These are phyloP conservation scores for Drosophila austrosaltans DNA, from an alignment of 2,888 invertebrate species.

Conservation along the genomic window DNA sequence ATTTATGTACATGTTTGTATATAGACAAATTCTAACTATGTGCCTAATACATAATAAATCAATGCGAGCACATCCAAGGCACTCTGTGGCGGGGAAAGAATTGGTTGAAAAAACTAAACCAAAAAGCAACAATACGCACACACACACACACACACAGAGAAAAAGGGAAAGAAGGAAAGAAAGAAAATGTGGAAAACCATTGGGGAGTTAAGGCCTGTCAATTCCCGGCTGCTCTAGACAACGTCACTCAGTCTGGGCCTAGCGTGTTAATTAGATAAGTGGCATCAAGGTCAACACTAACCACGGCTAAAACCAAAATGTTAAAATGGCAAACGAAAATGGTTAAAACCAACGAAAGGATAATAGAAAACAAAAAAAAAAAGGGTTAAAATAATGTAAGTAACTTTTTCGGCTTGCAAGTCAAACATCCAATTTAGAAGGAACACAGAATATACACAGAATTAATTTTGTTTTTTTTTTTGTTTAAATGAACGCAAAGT, in stretches of 20 bases:
- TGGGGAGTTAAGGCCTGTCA: conserved; percentile 16
- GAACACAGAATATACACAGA: conserved; percentile 69
- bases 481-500: conserved; percentile 57
- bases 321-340: conserved; percentile 35
- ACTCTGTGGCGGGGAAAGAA: background rate
- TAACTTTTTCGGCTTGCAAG: conserved; percentile 72
- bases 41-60: conserved; percentile 71
- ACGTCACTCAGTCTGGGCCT: conserved; percentile 61
- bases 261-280: conserved; percentile 71
- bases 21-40: conserved; percentile 29
- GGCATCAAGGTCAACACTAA: conserved; percentile 68
- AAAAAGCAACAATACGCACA: conserved; percentile 42
- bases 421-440: conserved; percentile 75
- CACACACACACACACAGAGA: background rate
- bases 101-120: conserved; percentile 47
- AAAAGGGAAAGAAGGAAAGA: conserved; percentile 10
- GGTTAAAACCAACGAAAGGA: conserved; percentile 35
- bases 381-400: conserved; percentile 17
- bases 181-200: conserved; percentile 6
- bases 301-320: conserved; percentile 31
- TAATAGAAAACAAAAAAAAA: conserved; percentile 31
- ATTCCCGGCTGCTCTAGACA: conserved; percentile 23
- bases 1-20: conserved; percentile 43
- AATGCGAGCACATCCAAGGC: conserved; percentile 41
- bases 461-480: conserved; percentile 29